These are phyloP conservation scores for Philotrypesis tridentata DNA, from an alignment of 1,140 invertebrate genomes.

Conservation along the genomic window DNA sequence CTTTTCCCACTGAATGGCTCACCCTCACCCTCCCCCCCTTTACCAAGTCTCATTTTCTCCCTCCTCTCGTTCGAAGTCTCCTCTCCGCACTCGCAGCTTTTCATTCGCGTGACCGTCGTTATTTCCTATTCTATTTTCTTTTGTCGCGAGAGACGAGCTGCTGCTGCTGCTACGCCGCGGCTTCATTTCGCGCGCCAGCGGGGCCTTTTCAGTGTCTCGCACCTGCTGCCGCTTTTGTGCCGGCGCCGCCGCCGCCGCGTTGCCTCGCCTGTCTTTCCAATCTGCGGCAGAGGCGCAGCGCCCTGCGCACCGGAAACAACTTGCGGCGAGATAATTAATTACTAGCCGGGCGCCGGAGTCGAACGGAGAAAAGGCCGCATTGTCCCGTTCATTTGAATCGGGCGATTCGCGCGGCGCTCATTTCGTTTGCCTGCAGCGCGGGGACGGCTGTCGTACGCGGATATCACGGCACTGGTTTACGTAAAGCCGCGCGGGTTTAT, in stretches of 20 bases:
- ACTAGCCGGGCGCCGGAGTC: neutral
- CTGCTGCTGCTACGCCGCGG: too few relatives aligned
- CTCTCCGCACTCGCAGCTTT: too few relatives aligned
- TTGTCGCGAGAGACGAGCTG: neutral
- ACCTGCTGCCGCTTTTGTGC: slow-evolving; percentile 8
- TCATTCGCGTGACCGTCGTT: slow-evolving; percentile 37
- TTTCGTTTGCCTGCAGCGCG: too few relatives aligned
- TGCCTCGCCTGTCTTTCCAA: too few relatives aligned
- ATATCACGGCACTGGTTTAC: neutral
- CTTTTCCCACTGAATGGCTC: slow-evolving; percentile 17
- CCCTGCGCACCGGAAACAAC: neutral
- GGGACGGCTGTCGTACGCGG: too few relatives aligned
- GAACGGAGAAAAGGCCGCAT: slow-evolving; percentile 6
- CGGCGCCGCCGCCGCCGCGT: too few relatives aligned
- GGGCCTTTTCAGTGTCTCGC: slow-evolving; percentile 10
- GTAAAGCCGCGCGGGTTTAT: neutral
- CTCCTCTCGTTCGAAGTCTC: too few relatives aligned
- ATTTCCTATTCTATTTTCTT: slow-evolving; percentile 31
- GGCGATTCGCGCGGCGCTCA: neutral
- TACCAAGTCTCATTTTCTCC: slow-evolving; percentile 25
- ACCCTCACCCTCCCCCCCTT: too few relatives aligned
- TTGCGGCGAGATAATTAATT: slow-evolving; percentile 41
- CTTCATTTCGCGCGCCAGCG: slow-evolving; percentile 20
- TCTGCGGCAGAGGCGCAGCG: neutral
- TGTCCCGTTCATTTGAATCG: slow-evolving; percentile 41